Percentiles rank a stretch among this genome's conserved stretches.
Conservation (phyloP, 2,888 invertebrate species). For the Xestoiulus laeticollis region DNA sequence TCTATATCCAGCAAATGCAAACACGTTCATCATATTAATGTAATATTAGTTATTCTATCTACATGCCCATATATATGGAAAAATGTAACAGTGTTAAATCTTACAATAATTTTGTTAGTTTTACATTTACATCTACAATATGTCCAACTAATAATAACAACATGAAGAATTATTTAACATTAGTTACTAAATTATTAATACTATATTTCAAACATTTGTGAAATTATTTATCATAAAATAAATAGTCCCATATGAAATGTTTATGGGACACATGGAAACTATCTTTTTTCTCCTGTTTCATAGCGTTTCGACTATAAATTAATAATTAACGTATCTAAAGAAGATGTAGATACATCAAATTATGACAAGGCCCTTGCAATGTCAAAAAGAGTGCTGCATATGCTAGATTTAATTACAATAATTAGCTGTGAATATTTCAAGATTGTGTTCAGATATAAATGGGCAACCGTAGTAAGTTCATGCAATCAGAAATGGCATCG, state of each 20-base stretch:
- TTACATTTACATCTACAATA: too few species aligned
- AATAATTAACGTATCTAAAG: neutral
- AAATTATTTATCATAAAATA: too few species aligned
- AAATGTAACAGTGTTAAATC: too few species aligned
- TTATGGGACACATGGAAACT: neutral
- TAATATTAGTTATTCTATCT: too few species aligned
- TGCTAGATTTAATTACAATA: conserved; percentile 14
- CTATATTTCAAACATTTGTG: neutral
- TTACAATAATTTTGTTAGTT: too few species aligned
- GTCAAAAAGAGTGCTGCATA: neutral
- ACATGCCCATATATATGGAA: too few species aligned
- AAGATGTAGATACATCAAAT: neutral
- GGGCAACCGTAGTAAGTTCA: neutral
- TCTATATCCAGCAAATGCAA: too few species aligned
- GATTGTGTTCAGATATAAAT: neutral
- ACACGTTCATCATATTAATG: too few species aligned
- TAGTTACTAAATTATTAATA: too few species aligned
- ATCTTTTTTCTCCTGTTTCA: neutral
- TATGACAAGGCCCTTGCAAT: neutral
- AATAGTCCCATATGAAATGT: too few species aligned
- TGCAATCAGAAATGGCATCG: neutral
- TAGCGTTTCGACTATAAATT: neutral
- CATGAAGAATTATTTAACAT: too few species aligned
- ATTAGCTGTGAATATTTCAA: neutral
- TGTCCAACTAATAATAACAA: too few species aligned